These are phyloP conservation scores for Anticlea derivata DNA, from an alignment of 2,888 invertebrate genomes.

Conservation along the genomic window DNA sequence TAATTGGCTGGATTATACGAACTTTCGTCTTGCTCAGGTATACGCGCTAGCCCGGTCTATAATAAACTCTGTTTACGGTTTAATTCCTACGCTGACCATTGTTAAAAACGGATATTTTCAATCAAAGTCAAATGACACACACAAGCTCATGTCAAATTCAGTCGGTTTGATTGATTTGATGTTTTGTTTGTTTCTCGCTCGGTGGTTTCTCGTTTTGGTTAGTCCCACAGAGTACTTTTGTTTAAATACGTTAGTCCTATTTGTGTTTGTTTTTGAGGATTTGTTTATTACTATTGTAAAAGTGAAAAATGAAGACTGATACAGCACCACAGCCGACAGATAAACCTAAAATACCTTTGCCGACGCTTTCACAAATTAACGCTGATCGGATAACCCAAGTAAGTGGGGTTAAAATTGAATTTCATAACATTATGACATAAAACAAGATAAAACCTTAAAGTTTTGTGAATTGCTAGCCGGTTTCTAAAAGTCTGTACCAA, in stretches of 20 bases:
- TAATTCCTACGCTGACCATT: too few relatives aligned
- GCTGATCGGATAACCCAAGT: slow-evolving; percentile 95
- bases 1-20: too few relatives aligned
- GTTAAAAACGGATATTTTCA: too few relatives aligned
- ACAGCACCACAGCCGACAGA: slow-evolving; percentile 51
- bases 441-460: not conserved
- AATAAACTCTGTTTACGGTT: too few relatives aligned
- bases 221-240: too few relatives aligned
- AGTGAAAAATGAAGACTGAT: slow-evolving; percentile 64
- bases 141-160: too few relatives aligned
- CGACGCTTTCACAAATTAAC: slow-evolving; percentile 95
- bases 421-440: slow-evolving; percentile 38
- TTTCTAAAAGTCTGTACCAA: not conserved
- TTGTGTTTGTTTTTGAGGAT: slow-evolving; percentile 17
- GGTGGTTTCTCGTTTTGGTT: too few relatives aligned
- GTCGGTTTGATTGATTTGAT: too few relatives aligned
- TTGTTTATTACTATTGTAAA: slow-evolving; percentile 19
- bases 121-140: too few relatives aligned
- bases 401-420: slow-evolving; percentile 59
- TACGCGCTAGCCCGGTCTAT: too few relatives aligned
- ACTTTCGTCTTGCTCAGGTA: too few relatives aligned
- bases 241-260: too few relatives aligned
- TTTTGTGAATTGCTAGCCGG: slow-evolving; percentile 6
- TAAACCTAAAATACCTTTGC: slow-evolving; percentile 85
- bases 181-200: slow-evolving; percentile 13